Percentiles rank a stretch among this genome's conserved stretches.
Conservation (phyloP, 2,888 invertebrate species). For the Diploptera punctata region DNA sequence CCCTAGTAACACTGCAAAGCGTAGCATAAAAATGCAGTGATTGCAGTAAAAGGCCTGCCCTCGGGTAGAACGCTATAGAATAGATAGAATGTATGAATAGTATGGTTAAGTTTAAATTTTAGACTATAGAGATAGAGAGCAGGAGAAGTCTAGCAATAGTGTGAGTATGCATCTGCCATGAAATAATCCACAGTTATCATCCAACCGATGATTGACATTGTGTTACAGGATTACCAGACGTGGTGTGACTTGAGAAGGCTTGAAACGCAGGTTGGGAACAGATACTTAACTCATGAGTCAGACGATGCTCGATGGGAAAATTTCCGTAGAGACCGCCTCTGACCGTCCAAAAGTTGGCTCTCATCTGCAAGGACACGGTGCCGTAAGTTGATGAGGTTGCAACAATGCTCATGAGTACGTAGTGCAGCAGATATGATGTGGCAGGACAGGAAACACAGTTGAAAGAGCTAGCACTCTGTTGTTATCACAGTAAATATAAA, state of each 20-base stretch:
- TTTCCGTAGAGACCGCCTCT: conserved; percentile 54
- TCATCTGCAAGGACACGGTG: conserved; percentile 34
- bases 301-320: conserved; percentile 91
- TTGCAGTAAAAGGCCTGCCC: too few species aligned
- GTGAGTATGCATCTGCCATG: too few species aligned
- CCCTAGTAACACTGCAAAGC: too few species aligned
- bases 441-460: background rate
- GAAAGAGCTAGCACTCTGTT: background rate
- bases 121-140: too few species aligned
- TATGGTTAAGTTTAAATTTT: too few species aligned
- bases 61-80: too few species aligned
- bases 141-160: too few species aligned
- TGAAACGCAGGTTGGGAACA: conserved; percentile 77
- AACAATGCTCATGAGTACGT: conserved; percentile 1
- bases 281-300: conserved; percentile 91
- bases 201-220: too few species aligned
- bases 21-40: too few species aligned
- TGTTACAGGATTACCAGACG: conserved; percentile 80
- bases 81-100: too few species aligned
- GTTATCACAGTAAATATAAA: too few species aligned
- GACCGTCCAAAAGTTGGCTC: conserved; percentile 42
- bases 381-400: conserved; percentile 30
- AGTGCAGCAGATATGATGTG: background rate
- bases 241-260: conserved; percentile 93
- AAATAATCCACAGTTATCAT: too few species aligned